These are phyloP conservation scores for Drosophila sordidula DNA, from an alignment of 2,888 invertebrate species.

Conservation along the genomic window DNA sequence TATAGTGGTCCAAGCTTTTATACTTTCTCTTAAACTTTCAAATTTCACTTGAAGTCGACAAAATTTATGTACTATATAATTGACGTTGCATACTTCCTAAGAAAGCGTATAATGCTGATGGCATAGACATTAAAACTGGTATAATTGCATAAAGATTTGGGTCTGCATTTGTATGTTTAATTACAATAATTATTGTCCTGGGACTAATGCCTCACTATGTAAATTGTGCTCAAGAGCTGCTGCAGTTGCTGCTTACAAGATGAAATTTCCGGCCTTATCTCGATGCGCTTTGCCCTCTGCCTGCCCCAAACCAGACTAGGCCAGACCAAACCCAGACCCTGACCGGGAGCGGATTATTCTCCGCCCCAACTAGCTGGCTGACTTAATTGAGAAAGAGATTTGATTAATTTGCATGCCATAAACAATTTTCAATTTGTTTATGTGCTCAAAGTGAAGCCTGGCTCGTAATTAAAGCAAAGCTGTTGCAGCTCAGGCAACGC, in stretches of 20 bases:
- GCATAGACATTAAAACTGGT: neutral
- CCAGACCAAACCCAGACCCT: neutral
- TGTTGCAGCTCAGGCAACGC: conserved; percentile 30
- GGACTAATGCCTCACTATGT: conserved; percentile 19
- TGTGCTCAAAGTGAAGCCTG: conserved; percentile 58
- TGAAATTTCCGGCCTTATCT: conserved; percentile 38
- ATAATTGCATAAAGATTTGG: conserved; percentile 18
- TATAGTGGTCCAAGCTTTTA: no score
- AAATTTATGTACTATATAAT: no score
- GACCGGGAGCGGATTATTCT: neutral
- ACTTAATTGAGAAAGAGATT: conserved; percentile 72
- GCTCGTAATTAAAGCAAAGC: conserved; percentile 72
- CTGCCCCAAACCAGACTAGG: neutral
- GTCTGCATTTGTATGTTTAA: conserved; percentile 29
- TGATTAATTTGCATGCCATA: conserved; percentile 78
- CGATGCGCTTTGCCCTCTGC: conserved; percentile 6
- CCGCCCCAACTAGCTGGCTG: conserved; percentile 10
- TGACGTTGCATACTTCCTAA: neutral
- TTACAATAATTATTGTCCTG: conserved; percentile 41
- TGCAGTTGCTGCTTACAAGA: conserved; percentile 15
- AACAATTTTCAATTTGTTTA: conserved; percentile 78
- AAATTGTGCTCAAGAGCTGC: conserved; percentile 10
- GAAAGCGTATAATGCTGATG: neutral
- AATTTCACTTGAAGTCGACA: no score
- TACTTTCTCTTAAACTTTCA: no score